phyloP scores from a whole-genome alignment of 2,888 invertebrate genomes.

The Drosophila bunnanda region DNA sequence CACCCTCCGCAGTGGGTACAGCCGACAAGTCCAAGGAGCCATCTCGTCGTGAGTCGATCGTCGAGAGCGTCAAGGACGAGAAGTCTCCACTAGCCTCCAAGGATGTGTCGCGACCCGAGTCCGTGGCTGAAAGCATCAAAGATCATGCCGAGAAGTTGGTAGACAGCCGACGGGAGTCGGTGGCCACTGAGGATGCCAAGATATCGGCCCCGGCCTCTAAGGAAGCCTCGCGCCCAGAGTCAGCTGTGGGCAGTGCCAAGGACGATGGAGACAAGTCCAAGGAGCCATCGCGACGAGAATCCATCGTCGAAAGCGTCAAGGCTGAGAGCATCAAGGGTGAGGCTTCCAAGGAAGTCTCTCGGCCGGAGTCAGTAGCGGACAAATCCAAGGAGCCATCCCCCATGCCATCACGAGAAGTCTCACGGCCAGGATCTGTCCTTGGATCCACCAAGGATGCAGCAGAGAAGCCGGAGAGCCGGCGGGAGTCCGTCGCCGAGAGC shows the following conservation, averaged over 20 bases:
- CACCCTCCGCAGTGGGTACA: slow-evolving; percentile 25
- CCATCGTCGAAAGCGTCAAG: slow-evolving; percentile 20
- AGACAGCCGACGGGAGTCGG: slow-evolving; percentile 38
- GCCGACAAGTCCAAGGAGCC: slow-evolving; percentile 31
- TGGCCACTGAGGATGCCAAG: slow-evolving; percentile 22
- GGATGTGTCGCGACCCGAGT: slow-evolving; percentile 42
- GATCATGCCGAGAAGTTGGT: slow-evolving; percentile 11
- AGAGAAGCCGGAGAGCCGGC: slow-evolving; percentile 33
- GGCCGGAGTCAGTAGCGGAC: slow-evolving; percentile 9
- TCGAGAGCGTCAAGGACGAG: slow-evolving; percentile 49
- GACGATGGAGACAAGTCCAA: background rate
- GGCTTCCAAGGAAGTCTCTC: slow-evolving; percentile 13
- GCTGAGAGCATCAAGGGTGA: slow-evolving; percentile 1
- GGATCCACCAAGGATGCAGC: background rate
- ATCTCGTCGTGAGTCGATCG: slow-evolving; percentile 32
- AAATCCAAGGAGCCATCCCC: slow-evolving; percentile 22
- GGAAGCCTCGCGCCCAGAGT: slow-evolving; percentile 40
- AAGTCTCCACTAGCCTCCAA: slow-evolving; percentile 49
- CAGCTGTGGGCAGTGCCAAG: slow-evolving; percentile 17
- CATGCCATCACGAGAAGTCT: slow-evolving; percentile 1
- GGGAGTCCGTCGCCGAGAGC: slow-evolving; percentile 26
- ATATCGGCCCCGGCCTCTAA: slow-evolving; percentile 26
- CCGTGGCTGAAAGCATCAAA: slow-evolving; percentile 23
- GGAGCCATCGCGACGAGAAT: background rate
- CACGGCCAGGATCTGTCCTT: slow-evolving; percentile 6